Percentiles rank a stretch among this genome's conserved stretches.
Conservation (phyloP, 92 coral and sea anemone species). For the Phenganax stokvisi region DNA sequence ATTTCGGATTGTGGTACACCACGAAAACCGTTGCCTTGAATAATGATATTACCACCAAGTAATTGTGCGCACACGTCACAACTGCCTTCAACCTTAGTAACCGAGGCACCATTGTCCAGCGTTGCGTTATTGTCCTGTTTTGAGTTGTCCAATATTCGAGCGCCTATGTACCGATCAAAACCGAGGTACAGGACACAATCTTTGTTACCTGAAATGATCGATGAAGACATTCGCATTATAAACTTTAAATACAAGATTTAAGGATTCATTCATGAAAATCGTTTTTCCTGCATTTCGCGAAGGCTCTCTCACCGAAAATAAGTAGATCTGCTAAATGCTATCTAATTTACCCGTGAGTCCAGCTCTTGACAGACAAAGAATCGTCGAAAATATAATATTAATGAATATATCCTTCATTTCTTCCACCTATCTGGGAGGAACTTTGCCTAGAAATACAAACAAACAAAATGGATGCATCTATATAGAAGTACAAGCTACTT, state of each 20-base stretch:
- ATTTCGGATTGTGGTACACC: slow-evolving; percentile 77
- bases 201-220: slow-evolving; percentile 59
- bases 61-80: slow-evolving; percentile 83
- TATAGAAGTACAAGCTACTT: neutral
- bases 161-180: slow-evolving; percentile 78
- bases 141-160: slow-evolving; percentile 73
- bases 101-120: slow-evolving; percentile 55
- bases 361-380: slow-evolving; percentile 14
- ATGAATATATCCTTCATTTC: slow-evolving; percentile 20
- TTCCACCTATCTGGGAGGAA: neutral
- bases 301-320: neutral
- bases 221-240: neutral
- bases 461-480: neutral
- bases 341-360: slow-evolving; percentile 15
- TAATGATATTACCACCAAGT: slow-evolving; percentile 60
- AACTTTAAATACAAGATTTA: neutral
- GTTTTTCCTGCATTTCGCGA: neutral
- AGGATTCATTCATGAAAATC: neutral
- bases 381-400: slow-evolving; percentile 7
- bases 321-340: neutral
- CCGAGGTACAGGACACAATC: slow-evolving; percentile 77
- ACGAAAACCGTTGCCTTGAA: slow-evolving; percentile 68
- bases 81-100: slow-evolving; percentile 66
- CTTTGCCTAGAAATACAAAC: neutral
- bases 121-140: slow-evolving; percentile 84